These are phyloP conservation scores for Marasmarcha lunaedactyla DNA, from an alignment of 2,888 invertebrate species.

Conservation along the genomic window DNA sequence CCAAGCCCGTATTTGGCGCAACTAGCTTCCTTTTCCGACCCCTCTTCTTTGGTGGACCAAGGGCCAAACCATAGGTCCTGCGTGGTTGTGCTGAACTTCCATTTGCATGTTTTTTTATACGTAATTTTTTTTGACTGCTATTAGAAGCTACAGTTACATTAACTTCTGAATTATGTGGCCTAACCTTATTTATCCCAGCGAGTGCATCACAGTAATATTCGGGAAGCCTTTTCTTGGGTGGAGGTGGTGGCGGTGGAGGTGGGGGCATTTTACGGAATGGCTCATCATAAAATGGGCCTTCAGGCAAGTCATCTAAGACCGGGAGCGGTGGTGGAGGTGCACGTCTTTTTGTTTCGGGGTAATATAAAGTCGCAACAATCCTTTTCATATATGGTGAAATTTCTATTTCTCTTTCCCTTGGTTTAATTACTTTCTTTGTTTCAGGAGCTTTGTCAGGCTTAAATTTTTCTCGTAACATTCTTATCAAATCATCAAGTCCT, in stretches of 20 bases:
- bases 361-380: conserved; percentile 33
- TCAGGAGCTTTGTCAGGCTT: conserved; percentile 19
- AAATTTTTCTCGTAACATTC: conserved; percentile 33
- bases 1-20: conserved; percentile 34
- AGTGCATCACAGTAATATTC: conserved; percentile 35
- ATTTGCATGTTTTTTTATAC: background rate
- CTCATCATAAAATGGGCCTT: conserved; percentile 42
- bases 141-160: background rate
- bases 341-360: conserved; percentile 25
- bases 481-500: conserved; percentile 35
- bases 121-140: background rate
- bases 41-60: conserved; percentile 16
- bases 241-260: conserved; percentile 35
- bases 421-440: conserved; percentile 6
- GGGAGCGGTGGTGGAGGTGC: conserved; percentile 36
- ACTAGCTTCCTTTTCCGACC: conserved; percentile 22
- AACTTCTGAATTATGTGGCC: conserved; percentile 11
- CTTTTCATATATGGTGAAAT: conserved; percentile 46
- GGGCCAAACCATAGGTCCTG: conserved; percentile 36
- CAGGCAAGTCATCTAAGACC: conserved; percentile 40
- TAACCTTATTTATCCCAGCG: conserved; percentile 32
- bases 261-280: conserved; percentile 18
- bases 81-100: conserved; percentile 15
- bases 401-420: conserved; percentile 25
- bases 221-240: conserved; percentile 47